phyloP scores from a whole-genome alignment of 2,113 vertebrate species.

The Ailuropoda melanoleuca region DNA sequence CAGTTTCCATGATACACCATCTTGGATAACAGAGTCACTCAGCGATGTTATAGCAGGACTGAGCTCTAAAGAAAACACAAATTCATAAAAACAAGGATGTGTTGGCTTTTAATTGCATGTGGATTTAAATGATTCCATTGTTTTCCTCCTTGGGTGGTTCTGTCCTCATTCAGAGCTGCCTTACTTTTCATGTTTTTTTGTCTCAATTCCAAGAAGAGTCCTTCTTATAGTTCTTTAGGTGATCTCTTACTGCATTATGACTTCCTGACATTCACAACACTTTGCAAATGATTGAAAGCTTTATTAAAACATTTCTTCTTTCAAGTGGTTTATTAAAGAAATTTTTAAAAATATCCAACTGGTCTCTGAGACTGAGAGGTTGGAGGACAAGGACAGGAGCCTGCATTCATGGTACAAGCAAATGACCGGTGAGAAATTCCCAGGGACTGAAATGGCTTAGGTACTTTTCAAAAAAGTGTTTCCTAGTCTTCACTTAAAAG shows the following conservation, averaged over 20 bases:
- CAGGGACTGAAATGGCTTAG: neutral
- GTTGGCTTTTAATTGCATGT: neutral
- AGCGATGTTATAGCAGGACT: neutral
- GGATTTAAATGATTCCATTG: neutral
- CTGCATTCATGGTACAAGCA: too few relatives aligned
- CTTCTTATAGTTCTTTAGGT: conserved; percentile 2
- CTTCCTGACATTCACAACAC: neutral
- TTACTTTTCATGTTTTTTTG: neutral
- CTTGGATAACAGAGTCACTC: neutral
- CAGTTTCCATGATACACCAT: neutral
- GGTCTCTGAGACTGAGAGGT: neutral
- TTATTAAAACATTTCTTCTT: conserved; percentile 21
- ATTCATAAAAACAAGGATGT: neutral
- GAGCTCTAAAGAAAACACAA: neutral
- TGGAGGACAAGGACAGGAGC: neutral
- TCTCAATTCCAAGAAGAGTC: neutral
- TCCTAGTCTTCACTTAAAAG: neutral
- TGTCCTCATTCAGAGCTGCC: neutral
- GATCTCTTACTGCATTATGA: neutral
- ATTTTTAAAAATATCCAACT: neutral
- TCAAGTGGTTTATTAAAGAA: neutral
- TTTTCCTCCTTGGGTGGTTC: neutral
- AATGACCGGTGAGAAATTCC: neutral
- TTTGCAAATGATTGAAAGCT: neutral
- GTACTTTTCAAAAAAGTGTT: neutral